Evolutionary conservation across 2,113 vertebrate genomes (phyloP).

Genomic region (Mirza zaza): DNA sequence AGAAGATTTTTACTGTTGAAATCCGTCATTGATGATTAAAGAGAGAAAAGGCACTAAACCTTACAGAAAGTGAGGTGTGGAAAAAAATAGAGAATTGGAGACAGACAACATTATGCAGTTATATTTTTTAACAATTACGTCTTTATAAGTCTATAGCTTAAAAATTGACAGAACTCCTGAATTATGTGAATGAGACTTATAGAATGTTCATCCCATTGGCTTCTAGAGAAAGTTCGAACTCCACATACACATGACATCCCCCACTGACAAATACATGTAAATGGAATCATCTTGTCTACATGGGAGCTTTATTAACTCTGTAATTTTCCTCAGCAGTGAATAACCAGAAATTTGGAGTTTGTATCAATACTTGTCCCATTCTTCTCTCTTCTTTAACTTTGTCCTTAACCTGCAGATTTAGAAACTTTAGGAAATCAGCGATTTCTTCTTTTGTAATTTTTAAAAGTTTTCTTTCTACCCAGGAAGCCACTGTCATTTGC

Average conservation of each 20-base stretch:
- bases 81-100: too few species aligned
- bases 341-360: background rate
- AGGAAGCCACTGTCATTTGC: too few species aligned
- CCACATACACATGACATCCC: too few species aligned
- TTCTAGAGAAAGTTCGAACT: background rate
- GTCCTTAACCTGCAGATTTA: background rate
- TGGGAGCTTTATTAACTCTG: background rate
- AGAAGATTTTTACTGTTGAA: background rate
- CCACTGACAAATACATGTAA: too few species aligned
- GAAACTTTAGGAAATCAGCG: background rate
- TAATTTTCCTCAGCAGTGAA: background rate
- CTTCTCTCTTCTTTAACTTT: background rate
- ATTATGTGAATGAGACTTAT: background rate
- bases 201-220: background rate
- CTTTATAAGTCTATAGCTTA: background rate
- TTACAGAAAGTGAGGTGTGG: too few species aligned
- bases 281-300: background rate
- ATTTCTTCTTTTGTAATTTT: background rate
- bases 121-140: background rate
- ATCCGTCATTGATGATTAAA: background rate
- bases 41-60: background rate
- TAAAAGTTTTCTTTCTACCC: too few species aligned
- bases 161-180: background rate
- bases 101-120: accelerated
- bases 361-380: background rate